Evolutionary conservation across 2,888 invertebrate genomes (phyloP).

Genomic region (Himalopsyche kuldschensis): DNA sequence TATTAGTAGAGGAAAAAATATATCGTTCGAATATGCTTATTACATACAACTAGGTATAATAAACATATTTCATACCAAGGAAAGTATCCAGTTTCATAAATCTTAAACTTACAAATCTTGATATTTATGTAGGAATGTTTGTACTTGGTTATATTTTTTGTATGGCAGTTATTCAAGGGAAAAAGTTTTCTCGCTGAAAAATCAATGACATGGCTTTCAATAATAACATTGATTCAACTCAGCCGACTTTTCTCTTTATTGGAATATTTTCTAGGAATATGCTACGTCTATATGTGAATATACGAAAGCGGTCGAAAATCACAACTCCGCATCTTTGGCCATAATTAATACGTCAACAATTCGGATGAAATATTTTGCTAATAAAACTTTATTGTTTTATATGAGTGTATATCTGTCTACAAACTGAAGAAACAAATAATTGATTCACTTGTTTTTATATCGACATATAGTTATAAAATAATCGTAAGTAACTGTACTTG

Average conservation of each 20-base stretch:
- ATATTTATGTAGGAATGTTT: background rate
- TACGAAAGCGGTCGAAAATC: background rate
- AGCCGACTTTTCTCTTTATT: background rate
- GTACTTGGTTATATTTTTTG: background rate
- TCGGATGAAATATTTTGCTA: too few species aligned
- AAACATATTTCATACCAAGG: too few species aligned
- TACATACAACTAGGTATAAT: too few species aligned
- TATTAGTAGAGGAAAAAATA: too few species aligned
- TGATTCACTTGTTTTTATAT: too few species aligned
- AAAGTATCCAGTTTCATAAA: background rate
- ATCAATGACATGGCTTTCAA: background rate
- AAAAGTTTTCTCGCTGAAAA: background rate
- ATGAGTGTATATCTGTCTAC: too few species aligned
- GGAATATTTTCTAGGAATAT: background rate
- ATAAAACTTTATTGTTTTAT: too few species aligned
- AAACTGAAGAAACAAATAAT: too few species aligned
- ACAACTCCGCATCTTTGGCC: background rate
- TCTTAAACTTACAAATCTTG: background rate
- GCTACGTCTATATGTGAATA: background rate
- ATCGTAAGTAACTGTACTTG: too few species aligned
- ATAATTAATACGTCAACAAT: background rate
- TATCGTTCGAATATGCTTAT: too few species aligned
- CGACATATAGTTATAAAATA: too few species aligned
- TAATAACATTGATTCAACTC: background rate
- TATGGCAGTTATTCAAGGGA: background rate